These are phyloP conservation scores for Leptopterna dolabrata DNA, from an alignment of 2,888 invertebrate genomes.

Conservation along the genomic window DNA sequence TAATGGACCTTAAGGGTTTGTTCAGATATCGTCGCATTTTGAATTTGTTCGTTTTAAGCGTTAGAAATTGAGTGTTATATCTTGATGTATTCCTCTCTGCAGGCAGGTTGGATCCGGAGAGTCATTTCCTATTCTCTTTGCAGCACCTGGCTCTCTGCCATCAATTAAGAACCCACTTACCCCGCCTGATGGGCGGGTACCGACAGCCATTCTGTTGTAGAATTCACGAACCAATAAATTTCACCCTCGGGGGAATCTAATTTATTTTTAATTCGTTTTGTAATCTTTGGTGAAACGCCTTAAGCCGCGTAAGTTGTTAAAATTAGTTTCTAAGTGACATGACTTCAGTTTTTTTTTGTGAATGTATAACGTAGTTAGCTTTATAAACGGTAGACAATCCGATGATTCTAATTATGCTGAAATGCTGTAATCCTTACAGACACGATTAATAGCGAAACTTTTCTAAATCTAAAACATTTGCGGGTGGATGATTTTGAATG, in stretches of 20 bases:
- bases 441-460: too few relatives aligned
- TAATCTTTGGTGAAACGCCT: neutral
- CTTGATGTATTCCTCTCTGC: too few relatives aligned
- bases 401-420: too few relatives aligned
- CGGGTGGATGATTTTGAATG: too few relatives aligned
- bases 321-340: neutral
- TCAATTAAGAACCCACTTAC: neutral
- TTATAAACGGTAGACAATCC: too few relatives aligned
- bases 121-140: neutral
- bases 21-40: too few relatives aligned
- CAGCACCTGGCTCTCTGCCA: conserved; percentile 24
- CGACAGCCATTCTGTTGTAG: neutral
- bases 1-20: too few relatives aligned
- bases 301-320: neutral
- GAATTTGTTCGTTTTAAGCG: too few relatives aligned
- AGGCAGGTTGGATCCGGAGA: neutral
- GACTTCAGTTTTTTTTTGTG: neutral
- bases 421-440: too few relatives aligned
- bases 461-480: too few relatives aligned
- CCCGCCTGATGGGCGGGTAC: conserved; percentile 4
- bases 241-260: neutral
- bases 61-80: too few relatives aligned
- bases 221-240: neutral
- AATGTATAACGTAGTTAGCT: too few relatives aligned
- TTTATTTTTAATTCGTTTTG: neutral